These are phyloP conservation scores for Myotis daubentonii DNA, from an alignment of 2,797 vertebrate genomes.

Conservation along the genomic window DNA sequence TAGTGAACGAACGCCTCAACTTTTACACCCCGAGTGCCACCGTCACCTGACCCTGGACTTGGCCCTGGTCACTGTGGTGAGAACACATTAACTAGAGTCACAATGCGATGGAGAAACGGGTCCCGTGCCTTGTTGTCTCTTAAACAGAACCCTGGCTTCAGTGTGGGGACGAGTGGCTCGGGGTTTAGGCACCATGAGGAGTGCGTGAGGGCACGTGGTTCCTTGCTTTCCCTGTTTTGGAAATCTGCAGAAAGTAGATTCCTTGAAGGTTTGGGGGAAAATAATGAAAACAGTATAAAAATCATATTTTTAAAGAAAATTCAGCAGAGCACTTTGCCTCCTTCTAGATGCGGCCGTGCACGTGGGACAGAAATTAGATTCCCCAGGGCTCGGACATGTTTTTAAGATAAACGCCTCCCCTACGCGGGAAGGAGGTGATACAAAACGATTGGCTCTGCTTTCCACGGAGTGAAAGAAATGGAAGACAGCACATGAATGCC, in stretches of 20 bases:
- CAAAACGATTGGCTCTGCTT: not conserved
- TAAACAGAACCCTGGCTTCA: fast-evolving
- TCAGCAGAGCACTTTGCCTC: not conserved
- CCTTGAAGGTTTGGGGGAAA: not conserved
- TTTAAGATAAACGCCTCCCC: not conserved
- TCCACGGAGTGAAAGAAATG: not conserved
- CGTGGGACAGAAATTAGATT: no score
- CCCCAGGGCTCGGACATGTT: not conserved
- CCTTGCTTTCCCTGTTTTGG: not conserved
- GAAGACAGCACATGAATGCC: not conserved
- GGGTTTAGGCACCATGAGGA: not conserved
- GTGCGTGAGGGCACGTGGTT: not conserved
- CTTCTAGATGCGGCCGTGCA: fast-evolving
- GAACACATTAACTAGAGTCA: not conserved
- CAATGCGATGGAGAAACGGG: not conserved
- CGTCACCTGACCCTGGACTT: fast-evolving
- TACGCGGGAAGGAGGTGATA: not conserved
- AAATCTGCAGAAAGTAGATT: not conserved
- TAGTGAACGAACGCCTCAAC: fast-evolving
- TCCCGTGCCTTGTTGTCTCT: no score
- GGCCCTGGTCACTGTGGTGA: fast-evolving
- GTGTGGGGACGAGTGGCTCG: fast-evolving
- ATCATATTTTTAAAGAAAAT: not conserved
- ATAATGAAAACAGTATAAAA: not conserved
- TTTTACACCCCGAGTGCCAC: fast-evolving